phyloP scores from a whole-genome alignment of 2,113 vertebrate species.

The Myrmophylax atrothorax region DNA sequence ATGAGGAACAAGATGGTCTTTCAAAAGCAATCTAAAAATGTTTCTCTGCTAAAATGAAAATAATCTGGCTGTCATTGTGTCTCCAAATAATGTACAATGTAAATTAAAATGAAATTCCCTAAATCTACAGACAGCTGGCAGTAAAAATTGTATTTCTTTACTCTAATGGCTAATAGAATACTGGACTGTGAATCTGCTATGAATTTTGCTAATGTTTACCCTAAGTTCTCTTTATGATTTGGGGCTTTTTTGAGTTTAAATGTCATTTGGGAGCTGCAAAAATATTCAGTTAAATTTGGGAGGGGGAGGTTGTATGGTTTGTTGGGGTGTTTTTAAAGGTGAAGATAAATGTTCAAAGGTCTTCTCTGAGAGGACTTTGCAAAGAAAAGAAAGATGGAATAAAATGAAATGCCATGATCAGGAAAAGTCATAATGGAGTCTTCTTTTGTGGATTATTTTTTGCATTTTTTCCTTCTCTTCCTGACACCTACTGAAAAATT shows the following conservation, averaged over 20 bases:
- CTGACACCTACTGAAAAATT: not conserved
- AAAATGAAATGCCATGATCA: not conserved
- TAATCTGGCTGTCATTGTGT: not conserved
- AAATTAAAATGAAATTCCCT: not conserved
- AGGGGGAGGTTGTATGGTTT: fast-evolving
- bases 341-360: not conserved
- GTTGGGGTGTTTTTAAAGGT: not conserved
- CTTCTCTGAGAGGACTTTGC: not conserved
- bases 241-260: not conserved
- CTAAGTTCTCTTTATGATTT: not conserved
- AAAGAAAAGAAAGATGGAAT: not conserved
- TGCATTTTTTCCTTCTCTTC: not conserved
- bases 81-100: not conserved
- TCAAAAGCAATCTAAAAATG: not conserved
- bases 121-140: not conserved
- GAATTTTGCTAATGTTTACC: not conserved
- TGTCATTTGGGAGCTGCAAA: not conserved
- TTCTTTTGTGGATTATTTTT: not conserved
- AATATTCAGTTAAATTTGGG: not conserved
- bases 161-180: not conserved
- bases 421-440: not conserved
- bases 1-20: not conserved
- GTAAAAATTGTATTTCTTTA: not conserved
- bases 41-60: not conserved
- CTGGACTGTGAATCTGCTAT: not conserved